Evolutionary conservation across 2,888 invertebrate species (phyloP), one percentile per base, ranked within the genome.

Genomic region (Leptothorax acervorum): DNA sequence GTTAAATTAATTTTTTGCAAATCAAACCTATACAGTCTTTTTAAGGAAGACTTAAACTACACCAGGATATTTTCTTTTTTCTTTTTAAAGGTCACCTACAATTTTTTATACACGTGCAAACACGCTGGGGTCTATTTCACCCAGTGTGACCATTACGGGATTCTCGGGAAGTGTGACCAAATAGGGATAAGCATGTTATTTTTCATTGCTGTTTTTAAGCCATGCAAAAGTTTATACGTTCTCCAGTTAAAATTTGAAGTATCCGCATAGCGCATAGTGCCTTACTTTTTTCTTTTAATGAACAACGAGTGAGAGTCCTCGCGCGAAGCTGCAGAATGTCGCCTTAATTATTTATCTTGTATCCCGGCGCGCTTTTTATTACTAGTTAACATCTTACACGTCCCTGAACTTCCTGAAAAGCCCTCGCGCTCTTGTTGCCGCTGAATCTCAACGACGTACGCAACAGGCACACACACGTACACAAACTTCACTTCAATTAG

Each of bases 401-500:
- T 73, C 60, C 39, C 48, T 62, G 51, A 71, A 81, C 48, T 60
- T 81, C 9, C 48, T 73, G 73, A 81, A 81, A 81, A 62, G 48
- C 35, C 18, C 12, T 48, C 28, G 28, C 55, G 3, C 11, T 62
- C 28, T 60, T 35, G 48, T 48, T 28, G 2, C 60, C 48, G 23
- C 18, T 79, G 79, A 70, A 79, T 79, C 60, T 60, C 70, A 73
- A 73, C 39, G 79, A 73, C 18, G n/a, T 60, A 51, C 23, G 73
- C 48, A 48, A 60, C 60, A 70, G 70, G 45, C 66, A 68, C 0
- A 42, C 9, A 42, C 53, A 53, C 9, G 35, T 12, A 42, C 12
- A 3, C 51, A 42, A n/a, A 53, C 12, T 71, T 51, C 12, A 11
- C 35, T 62, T 71, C 60, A 51, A n/a, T n/a, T n/a, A 53, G 55